Conservation (phyloP, 2,888 invertebrate species). For the Torymus tubicola region DNA sequence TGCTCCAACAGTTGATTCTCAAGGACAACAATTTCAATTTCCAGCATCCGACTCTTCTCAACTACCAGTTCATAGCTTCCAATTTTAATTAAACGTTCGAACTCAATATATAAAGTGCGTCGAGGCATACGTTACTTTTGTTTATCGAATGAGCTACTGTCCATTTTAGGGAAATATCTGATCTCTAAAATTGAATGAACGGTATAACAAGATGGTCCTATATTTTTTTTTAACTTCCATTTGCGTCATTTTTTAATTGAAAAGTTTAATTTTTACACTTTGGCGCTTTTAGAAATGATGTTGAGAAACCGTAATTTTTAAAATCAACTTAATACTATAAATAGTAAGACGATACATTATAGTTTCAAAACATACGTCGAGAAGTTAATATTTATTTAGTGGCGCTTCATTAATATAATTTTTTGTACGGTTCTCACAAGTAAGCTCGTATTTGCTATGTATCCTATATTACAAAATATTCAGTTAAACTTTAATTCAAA, state of each 20-base stretch:
- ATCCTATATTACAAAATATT: slow-evolving; percentile 33
- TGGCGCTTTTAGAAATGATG: slow-evolving; percentile 40
- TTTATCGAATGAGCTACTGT: slow-evolving; percentile 58
- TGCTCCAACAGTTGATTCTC: slow-evolving; percentile 87
- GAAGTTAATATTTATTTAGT: slow-evolving; percentile 44
- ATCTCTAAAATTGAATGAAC: slow-evolving; percentile 55
- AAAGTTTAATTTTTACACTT: slow-evolving; percentile 32
- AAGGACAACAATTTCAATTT: slow-evolving; percentile 83
- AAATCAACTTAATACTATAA: slow-evolving; percentile 32
- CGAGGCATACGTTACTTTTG: slow-evolving; percentile 55
- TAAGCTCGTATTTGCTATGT: slow-evolving; percentile 45
- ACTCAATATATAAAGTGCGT: slow-evolving; percentile 49
- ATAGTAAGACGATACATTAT: slow-evolving; percentile 28
- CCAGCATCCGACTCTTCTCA: slow-evolving; percentile 71
- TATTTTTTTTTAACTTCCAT: slow-evolving; percentile 47
- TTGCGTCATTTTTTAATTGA: slow-evolving; percentile 23
- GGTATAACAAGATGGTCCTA: slow-evolving; percentile 39
- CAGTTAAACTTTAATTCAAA: slow-evolving; percentile 44
- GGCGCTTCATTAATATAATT: slow-evolving; percentile 36
- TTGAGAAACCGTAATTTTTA: slow-evolving; percentile 44
- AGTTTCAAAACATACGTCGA: slow-evolving; percentile 48
- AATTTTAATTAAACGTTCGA: slow-evolving; percentile 81
- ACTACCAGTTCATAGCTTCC: slow-evolving; percentile 87
- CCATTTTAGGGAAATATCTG: slow-evolving; percentile 53
- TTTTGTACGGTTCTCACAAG: slow-evolving; percentile 38